Evolutionary conservation across 2,888 invertebrate genomes (phyloP), one percentile per base, ranked within the genome.

Genomic region (Ectobius pallidus): DNA sequence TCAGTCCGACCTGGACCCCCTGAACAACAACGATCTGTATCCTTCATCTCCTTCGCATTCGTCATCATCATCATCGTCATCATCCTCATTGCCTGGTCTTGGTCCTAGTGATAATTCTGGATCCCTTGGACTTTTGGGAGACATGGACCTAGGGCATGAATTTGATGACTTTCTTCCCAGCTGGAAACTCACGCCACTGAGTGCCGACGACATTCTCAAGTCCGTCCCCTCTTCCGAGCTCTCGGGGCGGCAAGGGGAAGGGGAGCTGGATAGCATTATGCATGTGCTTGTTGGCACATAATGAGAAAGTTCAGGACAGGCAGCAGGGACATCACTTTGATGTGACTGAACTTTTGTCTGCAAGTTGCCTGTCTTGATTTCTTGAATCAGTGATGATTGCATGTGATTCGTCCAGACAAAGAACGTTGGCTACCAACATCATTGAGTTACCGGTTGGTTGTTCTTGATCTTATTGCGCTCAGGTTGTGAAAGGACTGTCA

Each of bases 1-100:
- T 77, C 93, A 94, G 81, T 93, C 93, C 75, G 94, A 94, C 81
- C 86, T 94, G 72, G 94, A 94, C 84, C 93, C 93, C 77, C 83
- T 91, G 62, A 91, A 91, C 81, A 91, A 92, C 85, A 93, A 92
- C 84, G 93, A 94, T 85, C 85, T 93, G 78, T 91, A 91, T 73
- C 81, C 83, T 49, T 72, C 74, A 2, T 73, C 74, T 14, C 73
- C 76, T n/a, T 73, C 74, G 2, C 68, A 72, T 67, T 75, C 73
- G n/a, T 71, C 75, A 11, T 71, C 73, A 16, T 62, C 70, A 7
- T 73, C 74, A 14, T 71, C 71, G 20, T 70, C 73, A 27, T 62
- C 39, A 27, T 39, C 62, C 2, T 34, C 62, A 18, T 39, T 71
- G 4, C 25, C 70, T 11, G 72, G 72, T n/a, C 72, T 70, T 30